Conservation (phyloP, 2,113 vertebrate species). For the Leptodactylus fuscus region DNA sequence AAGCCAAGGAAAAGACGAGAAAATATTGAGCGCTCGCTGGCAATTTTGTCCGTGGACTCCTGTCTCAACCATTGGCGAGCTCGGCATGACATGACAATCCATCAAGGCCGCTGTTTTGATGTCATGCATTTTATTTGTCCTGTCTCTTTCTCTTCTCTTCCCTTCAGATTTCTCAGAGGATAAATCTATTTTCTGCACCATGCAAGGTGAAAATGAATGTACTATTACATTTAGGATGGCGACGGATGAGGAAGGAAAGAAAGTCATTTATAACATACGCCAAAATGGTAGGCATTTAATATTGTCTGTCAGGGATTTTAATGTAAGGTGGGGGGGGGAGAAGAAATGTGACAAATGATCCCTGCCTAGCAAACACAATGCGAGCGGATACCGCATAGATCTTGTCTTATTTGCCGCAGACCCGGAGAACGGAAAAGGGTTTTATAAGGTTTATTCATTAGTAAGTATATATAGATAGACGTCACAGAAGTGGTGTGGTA, state of each 20-base stretch:
- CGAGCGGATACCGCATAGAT: slow-evolving; percentile 22
- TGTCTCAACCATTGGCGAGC: slow-evolving; percentile 49
- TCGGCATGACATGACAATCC: slow-evolving; percentile 63
- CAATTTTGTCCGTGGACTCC: slow-evolving; percentile 61
- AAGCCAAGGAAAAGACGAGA: slow-evolving; percentile 55
- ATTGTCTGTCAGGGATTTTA: slow-evolving; percentile 58
- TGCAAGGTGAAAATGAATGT: slow-evolving; percentile 89
- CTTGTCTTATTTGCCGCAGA: slow-evolving; percentile 25
- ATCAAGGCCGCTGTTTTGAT: slow-evolving; percentile 61
- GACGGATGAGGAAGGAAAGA: slow-evolving; percentile 79
- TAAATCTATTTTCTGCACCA: slow-evolving; percentile 80
- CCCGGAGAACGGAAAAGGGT: background rate
- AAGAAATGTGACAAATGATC: slow-evolving; percentile 44
- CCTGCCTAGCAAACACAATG: slow-evolving; percentile 27
- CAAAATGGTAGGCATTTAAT: slow-evolving; percentile 79
- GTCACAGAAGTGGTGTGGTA: background rate
- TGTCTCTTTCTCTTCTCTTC: slow-evolving; percentile 63
- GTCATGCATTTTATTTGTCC: slow-evolving; percentile 67
- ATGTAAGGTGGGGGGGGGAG: slow-evolving; percentile 1
- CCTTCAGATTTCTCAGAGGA: slow-evolving; percentile 84
- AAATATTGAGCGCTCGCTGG: slow-evolving; percentile 51
- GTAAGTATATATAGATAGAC: background rate
- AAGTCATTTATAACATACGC: slow-evolving; percentile 80
- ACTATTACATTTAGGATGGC: slow-evolving; percentile 85
- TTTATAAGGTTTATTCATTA: slow-evolving; percentile 5